phyloP scores from a whole-genome alignment of 2,113 vertebrate genomes.

The Poecilia latipinna region DNA sequence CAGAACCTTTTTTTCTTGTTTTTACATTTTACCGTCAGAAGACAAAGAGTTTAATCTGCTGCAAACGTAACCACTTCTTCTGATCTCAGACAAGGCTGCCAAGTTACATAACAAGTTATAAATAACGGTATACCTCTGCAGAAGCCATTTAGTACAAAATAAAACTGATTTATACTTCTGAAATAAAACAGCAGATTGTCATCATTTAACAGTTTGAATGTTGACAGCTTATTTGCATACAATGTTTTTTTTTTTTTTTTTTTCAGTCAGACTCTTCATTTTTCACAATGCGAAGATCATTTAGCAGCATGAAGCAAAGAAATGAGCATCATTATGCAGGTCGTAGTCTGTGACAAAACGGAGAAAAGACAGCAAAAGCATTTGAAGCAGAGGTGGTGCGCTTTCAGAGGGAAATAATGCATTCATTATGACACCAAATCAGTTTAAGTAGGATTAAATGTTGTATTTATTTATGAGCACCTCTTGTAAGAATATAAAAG shows the following conservation, averaged over 20 bases:
- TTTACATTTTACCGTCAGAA: constrained; percentile 34
- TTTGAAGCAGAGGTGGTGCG: constrained; percentile 18
- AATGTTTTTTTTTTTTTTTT: background rate
- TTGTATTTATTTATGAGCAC: background rate
- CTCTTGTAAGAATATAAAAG: background rate
- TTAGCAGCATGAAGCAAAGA: constrained; percentile 3
- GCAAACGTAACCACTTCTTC: constrained; percentile 32
- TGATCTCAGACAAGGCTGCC: constrained; percentile 37
- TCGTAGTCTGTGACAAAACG: constrained; percentile 5
- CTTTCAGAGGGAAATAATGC: constrained; percentile 25
- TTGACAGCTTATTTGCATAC: background rate
- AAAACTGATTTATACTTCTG: constrained; percentile 23
- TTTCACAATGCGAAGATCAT: constrained; percentile 1
- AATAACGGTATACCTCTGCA: constrained; percentile 60
- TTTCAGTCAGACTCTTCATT: constrained; percentile 4
- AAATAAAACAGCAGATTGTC: constrained; percentile 22
- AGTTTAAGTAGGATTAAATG: background rate
- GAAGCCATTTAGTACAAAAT: constrained; percentile 53
- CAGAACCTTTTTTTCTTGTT: constrained; percentile 23
- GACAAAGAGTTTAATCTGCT: constrained; percentile 45
- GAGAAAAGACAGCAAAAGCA: constrained; percentile 2
- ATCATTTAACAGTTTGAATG: constrained; percentile 6
- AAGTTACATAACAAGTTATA: constrained; percentile 26
- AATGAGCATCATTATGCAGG: constrained; percentile 30
- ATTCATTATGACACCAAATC: constrained; percentile 7